Evolutionary conservation across 1,140 invertebrate genomes (phyloP).

Genomic region (Drosophila nannoptera): DNA sequence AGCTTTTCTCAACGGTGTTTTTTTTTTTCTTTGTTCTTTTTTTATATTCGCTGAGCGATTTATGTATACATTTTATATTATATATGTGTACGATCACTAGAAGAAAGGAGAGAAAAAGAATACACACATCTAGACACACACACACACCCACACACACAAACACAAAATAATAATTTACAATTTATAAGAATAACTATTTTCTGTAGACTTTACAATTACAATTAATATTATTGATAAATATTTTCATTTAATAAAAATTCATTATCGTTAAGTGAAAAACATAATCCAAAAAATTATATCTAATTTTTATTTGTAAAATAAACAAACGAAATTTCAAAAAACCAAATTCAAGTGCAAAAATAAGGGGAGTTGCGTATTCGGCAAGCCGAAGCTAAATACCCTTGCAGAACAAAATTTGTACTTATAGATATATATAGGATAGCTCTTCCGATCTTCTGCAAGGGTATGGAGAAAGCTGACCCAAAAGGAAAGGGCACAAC

Average conservation of each 20-base stretch:
- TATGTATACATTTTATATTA: constrained; percentile 9
- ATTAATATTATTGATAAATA: constrained; percentile 53
- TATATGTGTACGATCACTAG: constrained; percentile 14
- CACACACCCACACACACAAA: constrained; percentile 16
- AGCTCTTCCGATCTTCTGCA: neutral
- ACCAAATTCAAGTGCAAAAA: neutral
- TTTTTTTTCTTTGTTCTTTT: neutral
- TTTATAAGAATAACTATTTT: constrained; percentile 40
- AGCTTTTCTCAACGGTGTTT: constrained; percentile 1
- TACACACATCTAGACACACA: constrained; percentile 10
- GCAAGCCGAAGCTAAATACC: neutral
- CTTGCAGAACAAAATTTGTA: neutral
- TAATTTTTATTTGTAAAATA: constrained; percentile 46
- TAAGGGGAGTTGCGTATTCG: neutral
- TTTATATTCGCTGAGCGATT: constrained; percentile 9
- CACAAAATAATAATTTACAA: constrained; percentile 2
- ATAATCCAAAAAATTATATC: constrained; percentile 54
- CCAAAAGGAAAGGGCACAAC: constrained; percentile 61
- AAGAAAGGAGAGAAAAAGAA: neutral
- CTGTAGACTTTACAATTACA: constrained; percentile 46
- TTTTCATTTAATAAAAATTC: constrained; percentile 51
- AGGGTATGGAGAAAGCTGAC: constrained; percentile 26
- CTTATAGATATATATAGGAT: neutral
- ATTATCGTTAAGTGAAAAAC: constrained; percentile 38
- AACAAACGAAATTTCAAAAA: constrained; percentile 6